Conservation (phyloP, 1,140 invertebrate genomes). For the Cecropterus lyciades region DNA sequence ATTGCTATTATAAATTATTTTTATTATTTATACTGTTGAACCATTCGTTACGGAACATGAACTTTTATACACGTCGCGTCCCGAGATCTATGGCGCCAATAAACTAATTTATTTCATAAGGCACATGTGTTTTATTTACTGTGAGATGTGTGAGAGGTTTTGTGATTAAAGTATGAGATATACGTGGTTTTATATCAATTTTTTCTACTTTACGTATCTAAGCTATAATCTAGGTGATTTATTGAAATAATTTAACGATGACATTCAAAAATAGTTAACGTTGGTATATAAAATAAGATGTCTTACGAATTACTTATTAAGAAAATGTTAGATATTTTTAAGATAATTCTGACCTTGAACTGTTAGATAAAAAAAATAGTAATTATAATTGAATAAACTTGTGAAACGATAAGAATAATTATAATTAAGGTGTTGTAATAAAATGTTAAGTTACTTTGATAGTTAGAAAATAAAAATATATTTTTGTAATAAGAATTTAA, state of each 20-base stretch:
- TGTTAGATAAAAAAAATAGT: no score
- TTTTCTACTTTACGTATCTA: neutral
- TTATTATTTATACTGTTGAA: constrained; percentile 81
- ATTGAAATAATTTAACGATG: no score
- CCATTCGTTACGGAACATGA: constrained; percentile 69
- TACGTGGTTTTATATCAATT: neutral
- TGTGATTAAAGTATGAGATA: constrained; percentile 22
- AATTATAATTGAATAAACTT: no score
- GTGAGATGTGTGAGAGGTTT: constrained; percentile 2
- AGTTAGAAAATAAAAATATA: neutral
- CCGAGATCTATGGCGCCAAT: constrained; percentile 69
- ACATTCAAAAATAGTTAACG: no score
- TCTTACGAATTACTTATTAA: no score
- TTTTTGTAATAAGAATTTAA: constrained; percentile 3
- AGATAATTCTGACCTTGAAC: no score
- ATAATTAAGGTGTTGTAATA: no score
- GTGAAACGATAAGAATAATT: no score
- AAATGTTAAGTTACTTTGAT: no score
- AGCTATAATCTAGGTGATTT: neutral
- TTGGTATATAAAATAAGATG: no score
- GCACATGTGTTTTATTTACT: constrained; percentile 30
- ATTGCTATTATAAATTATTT: constrained; percentile 80
- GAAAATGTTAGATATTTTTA: no score
- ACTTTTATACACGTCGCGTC: constrained; percentile 57
- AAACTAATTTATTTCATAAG: constrained; percentile 83